phyloP scores from a whole-genome alignment of 2,888 invertebrate genomes.

The Scaeva pyrastri region DNA sequence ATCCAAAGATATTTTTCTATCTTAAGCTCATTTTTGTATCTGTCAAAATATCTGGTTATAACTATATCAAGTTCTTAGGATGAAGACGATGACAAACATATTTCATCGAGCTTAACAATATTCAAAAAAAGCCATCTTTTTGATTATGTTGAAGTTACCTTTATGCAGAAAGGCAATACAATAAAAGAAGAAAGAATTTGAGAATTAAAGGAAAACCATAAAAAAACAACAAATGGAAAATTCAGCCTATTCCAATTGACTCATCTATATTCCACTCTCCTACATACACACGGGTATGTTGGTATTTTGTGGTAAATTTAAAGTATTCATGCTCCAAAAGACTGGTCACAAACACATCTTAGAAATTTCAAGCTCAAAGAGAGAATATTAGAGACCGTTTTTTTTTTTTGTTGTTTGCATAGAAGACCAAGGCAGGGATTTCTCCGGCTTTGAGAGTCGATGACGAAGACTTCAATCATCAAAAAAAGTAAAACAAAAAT shows the following conservation, averaged over 20 bases:
- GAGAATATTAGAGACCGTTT: conserved; percentile 25
- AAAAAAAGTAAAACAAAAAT: background rate
- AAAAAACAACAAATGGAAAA: conserved; percentile 1
- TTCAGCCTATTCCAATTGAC: background rate
- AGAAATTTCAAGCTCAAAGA: background rate
- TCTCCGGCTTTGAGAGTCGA: conserved; percentile 26
- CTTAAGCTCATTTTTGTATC: conserved; percentile 15
- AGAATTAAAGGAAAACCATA: background rate
- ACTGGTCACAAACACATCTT: conserved; percentile 28
- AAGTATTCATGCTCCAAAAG: conserved; percentile 33
- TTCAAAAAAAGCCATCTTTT: conserved; percentile 16
- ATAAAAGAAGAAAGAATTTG: background rate
- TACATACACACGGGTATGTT: background rate
- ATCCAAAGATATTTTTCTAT: conserved; percentile 2
- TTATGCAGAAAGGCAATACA: background rate
- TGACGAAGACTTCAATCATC: background rate
- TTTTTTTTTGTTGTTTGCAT: background rate
- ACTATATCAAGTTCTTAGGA: conserved; percentile 25
- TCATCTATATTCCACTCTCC: conserved; percentile 28
- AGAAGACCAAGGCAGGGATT: conserved; percentile 21
- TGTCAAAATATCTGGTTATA: conserved; percentile 21
- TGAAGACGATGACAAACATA: conserved; percentile 36
- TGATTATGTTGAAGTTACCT: background rate
- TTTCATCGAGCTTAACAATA: conserved; percentile 31
- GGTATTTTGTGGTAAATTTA: conserved; percentile 18